A percentile compares a stretch with the other conserved stretches of the same genome.
These are phyloP conservation scores for Gambusia yucatana DNA, from an alignment of 2,797 vertebrate species.

Conservation along the genomic window DNA sequence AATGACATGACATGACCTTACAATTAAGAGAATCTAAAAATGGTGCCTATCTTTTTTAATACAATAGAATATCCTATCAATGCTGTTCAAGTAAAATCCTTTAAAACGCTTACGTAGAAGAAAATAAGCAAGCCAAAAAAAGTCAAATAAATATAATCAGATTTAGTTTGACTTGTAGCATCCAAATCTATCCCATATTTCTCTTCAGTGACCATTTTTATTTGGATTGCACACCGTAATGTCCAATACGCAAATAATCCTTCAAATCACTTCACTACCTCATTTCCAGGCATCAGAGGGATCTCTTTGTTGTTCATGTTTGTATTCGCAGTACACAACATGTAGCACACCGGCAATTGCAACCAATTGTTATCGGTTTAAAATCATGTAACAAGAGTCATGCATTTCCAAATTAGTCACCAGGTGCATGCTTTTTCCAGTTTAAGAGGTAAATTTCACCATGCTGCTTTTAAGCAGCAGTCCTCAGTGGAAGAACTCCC, in stretches of 20 bases:
- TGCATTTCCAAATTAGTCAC: slow-evolving; percentile 16
- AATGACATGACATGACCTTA: slow-evolving; percentile 21
- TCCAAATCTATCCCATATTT: slow-evolving; percentile 24
- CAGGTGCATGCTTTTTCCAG: slow-evolving; percentile 9
- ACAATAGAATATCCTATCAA: not conserved
- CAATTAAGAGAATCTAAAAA: not conserved
- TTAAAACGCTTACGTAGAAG: not conserved
- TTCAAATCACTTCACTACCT: slow-evolving; percentile 19
- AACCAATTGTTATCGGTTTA: not conserved
- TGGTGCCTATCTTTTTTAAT: not conserved
- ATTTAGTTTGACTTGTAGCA: slow-evolving; percentile 24
- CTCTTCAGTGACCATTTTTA: slow-evolving; percentile 42
- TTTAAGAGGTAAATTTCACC: slow-evolving; percentile 22
- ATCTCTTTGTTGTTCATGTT: slow-evolving; percentile 17
- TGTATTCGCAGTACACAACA: slow-evolving; percentile 9
- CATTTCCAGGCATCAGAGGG: slow-evolving; percentile 14
- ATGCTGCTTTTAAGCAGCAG: slow-evolving; percentile 30
- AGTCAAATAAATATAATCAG: not conserved
- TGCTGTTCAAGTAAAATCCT: not conserved
- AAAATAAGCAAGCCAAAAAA: not conserved
- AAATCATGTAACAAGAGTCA: not conserved
- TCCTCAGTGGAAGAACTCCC: slow-evolving; percentile 32
- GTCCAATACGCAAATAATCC: slow-evolving; percentile 33
- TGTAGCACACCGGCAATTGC: not conserved
- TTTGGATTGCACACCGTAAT: slow-evolving; percentile 36